Percentiles rank a stretch among this genome's conserved stretches.
Conservation (phyloP, 1,140 invertebrate genomes). For the Pectinophora gossypiella region DNA sequence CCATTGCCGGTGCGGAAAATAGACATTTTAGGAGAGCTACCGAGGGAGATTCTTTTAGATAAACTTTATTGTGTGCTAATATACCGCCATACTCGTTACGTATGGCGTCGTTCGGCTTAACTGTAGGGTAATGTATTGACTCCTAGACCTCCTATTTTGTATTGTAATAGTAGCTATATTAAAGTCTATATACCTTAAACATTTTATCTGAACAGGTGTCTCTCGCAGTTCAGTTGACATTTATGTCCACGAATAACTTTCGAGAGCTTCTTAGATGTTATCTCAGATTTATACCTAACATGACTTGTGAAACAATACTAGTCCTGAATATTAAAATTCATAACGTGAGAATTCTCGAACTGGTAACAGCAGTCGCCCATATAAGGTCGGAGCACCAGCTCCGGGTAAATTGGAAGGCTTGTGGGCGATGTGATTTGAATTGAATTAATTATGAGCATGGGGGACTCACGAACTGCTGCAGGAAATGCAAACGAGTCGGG, state of each 20-base stretch:
- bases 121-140: background rate
- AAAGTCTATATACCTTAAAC: too few relatives aligned
- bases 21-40: slow-evolving; percentile 48
- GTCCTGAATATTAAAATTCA: slow-evolving; percentile 4
- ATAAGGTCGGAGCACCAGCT: slow-evolving; percentile 36
- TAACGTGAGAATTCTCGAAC: slow-evolving; percentile 3
- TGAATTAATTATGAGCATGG: slow-evolving; percentile 68
- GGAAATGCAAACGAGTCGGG: slow-evolving; percentile 47
- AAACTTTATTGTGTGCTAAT: slow-evolving; percentile 68
- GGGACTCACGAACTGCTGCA: slow-evolving; percentile 39
- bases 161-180: background rate
- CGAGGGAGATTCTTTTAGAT: slow-evolving; percentile 40
- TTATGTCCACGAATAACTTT: too few relatives aligned
- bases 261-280: too few relatives aligned
- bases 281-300: background rate
- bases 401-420: slow-evolving; percentile 51
- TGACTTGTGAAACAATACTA: background rate
- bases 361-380: slow-evolving; percentile 23
- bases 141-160: background rate
- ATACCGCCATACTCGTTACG: slow-evolving; percentile 30
- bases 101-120: background rate
- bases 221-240: too few relatives aligned
- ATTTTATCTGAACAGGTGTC: too few relatives aligned
- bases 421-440: slow-evolving; percentile 73
- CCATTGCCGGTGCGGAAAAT: slow-evolving; percentile 53